These are phyloP conservation scores for Halichoerus grypus DNA, from an alignment of 2,113 vertebrate species.

Conservation along the genomic window DNA sequence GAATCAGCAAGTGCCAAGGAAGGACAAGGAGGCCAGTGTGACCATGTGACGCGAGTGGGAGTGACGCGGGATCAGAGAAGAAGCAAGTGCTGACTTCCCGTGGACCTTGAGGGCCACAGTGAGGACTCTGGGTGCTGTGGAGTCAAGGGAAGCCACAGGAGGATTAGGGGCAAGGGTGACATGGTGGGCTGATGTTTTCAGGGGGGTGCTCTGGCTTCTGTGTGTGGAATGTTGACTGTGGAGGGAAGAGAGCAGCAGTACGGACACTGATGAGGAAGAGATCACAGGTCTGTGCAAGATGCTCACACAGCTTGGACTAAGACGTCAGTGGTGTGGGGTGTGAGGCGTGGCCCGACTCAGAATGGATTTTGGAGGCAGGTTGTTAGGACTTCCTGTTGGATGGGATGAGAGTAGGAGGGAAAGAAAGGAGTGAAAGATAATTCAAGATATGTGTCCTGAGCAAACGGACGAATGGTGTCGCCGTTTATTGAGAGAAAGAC, in stretches of 20 bases:
- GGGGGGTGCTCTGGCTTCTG: not conserved
- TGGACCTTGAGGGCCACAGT: too few species aligned
- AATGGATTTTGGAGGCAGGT: not conserved
- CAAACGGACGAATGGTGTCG: not conserved
- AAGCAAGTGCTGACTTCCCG: too few species aligned
- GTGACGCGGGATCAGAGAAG: not conserved
- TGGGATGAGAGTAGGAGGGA: not conserved
- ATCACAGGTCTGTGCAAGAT: fast-evolving
- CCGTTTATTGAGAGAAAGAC: too few species aligned
- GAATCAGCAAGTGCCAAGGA: not conserved
- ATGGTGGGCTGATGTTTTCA: not conserved
- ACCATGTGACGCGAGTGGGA: fast-evolving
- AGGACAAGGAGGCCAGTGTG: not conserved
- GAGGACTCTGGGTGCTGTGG: not conserved
- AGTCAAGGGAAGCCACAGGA: not conserved
- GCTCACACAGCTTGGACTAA: fast-evolving
- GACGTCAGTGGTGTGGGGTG: not conserved
- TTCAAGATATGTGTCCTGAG: not conserved
- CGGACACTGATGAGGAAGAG: not conserved
- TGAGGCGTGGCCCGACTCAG: not conserved
- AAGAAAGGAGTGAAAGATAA: not conserved
- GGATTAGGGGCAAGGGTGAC: not conserved
- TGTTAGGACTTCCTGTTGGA: not conserved
- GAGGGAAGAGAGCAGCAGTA: not conserved
- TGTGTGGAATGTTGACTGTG: not conserved